These are phyloP conservation scores for Geococcyx californianus DNA, from an alignment of 2,113 vertebrate species.

Conservation along the genomic window DNA sequence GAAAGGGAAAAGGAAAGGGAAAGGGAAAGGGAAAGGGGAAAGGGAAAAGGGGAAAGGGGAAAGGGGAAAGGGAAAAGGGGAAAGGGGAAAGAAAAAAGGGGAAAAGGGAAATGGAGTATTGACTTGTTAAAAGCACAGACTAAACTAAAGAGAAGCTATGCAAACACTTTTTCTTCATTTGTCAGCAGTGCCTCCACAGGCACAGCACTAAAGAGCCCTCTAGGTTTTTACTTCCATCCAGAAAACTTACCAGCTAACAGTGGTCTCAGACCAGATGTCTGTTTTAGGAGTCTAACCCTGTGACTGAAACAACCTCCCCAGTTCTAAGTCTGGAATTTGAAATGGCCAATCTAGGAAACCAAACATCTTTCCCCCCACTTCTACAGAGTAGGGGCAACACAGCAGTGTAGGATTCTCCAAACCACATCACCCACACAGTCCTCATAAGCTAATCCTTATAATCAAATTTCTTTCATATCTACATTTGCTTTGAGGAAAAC, in stretches of 20 bases:
- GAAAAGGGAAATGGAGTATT: too few species aligned
- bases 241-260: neutral
- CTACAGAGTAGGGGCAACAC: neutral
- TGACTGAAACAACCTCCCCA: neutral
- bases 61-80: too few species aligned
- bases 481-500: neutral
- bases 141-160: neutral
- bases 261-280: neutral
- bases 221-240: neutral
- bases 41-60: too few species aligned
- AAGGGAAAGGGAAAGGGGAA: too few species aligned
- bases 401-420: neutral
- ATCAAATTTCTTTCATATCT: neutral
- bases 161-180: neutral
- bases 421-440: neutral
- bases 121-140: neutral
- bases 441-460: neutral
- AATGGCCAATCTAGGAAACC: neutral
- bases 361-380: neutral
- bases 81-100: too few species aligned
- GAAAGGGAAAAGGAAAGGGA: too few species aligned
- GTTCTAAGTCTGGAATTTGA: neutral
- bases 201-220: neutral
- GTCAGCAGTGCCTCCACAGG: neutral
- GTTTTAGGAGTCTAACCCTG: neutral